Evolutionary conservation across 35 echinoderm and acorn worm species (phyloP).

Genomic region (Patiria miniata): DNA sequence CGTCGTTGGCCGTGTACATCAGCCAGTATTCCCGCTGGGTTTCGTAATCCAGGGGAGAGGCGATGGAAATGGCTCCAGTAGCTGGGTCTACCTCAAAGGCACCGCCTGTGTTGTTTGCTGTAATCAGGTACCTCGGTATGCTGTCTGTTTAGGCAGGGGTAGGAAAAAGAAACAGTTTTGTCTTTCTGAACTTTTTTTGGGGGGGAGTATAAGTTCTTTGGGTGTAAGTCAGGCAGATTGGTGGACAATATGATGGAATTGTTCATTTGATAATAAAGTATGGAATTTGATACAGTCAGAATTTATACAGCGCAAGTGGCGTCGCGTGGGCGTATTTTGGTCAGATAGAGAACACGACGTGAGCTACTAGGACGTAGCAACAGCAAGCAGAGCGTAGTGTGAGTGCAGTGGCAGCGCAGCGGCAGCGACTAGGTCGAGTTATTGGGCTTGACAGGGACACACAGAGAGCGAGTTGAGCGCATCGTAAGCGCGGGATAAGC

Average conservation of each 20-base stretch:
- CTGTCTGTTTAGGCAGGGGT: slow-evolving; percentile 26
- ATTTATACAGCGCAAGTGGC: too few species aligned
- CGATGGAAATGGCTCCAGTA: slow-evolving; percentile 63
- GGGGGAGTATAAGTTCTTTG: not conserved
- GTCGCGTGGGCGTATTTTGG: too few species aligned
- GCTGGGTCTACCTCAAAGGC: slow-evolving; percentile 77
- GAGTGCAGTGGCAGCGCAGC: too few species aligned
- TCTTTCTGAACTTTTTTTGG: not conserved
- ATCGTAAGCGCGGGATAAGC: too few species aligned
- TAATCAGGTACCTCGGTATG: slow-evolving; percentile 59
- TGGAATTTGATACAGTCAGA: not conserved
- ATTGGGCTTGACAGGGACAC: too few species aligned
- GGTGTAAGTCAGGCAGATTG: too few species aligned
- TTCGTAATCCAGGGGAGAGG: slow-evolving; percentile 82
- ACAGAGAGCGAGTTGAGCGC: too few species aligned
- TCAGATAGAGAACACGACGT: too few species aligned
- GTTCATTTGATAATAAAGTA: not conserved
- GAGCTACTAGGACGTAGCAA: too few species aligned
- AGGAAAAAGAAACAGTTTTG: not conserved
- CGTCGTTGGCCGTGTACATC: slow-evolving; percentile 84
- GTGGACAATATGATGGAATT: too few species aligned
- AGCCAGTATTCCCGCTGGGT: slow-evolving; percentile 45
- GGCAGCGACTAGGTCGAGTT: too few species aligned
- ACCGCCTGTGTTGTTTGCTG: slow-evolving; percentile 59
- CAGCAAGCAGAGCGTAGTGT: too few species aligned